phyloP scores from a whole-genome alignment of 37 sponge, comb jelly and placozoan species.

The Spongilla lacustris region DNA sequence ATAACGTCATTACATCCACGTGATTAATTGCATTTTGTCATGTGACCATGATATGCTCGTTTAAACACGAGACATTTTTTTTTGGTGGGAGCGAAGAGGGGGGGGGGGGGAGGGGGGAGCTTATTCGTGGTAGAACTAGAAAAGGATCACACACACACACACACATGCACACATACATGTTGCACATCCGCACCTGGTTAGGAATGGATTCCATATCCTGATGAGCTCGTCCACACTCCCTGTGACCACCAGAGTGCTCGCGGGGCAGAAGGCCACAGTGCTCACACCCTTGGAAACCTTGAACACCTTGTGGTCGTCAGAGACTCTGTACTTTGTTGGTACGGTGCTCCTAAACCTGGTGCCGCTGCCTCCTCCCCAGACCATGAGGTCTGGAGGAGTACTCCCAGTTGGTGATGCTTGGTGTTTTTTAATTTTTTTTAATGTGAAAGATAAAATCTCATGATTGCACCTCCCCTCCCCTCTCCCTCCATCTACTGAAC shows the following conservation, averaged over 20 bases:
- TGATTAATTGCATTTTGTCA: no score
- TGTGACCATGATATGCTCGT: no score
- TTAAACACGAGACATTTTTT: no score
- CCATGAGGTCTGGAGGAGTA: slow-evolving; percentile 40
- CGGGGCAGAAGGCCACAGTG: slow-evolving; percentile 76
- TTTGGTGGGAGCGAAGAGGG: no score
- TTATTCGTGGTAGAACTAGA: no score
- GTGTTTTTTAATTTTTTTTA: no score
- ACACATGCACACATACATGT: background rate
- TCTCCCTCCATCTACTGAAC: no score
- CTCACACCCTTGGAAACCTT: slow-evolving; percentile 82
- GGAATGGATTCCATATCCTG: slow-evolving; percentile 89
- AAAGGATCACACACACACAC: no score
- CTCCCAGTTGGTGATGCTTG: slow-evolving; percentile 73
- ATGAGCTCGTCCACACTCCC: slow-evolving; percentile 87
- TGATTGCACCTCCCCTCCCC: no score
- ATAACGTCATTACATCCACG: no score
- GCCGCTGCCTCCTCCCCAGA: background rate
- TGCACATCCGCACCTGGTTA: slow-evolving; percentile 74
- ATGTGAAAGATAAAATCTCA: no score
- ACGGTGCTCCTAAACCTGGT: slow-evolving; percentile 6
- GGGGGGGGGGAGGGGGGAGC: no score
- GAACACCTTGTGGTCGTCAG: slow-evolving; percentile 86
- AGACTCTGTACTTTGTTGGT: slow-evolving; percentile 19
- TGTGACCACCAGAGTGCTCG: slow-evolving; percentile 84